phyloP scores from a whole-genome alignment of 1,140 invertebrate species.

The Leptopilina boulardi region DNA sequence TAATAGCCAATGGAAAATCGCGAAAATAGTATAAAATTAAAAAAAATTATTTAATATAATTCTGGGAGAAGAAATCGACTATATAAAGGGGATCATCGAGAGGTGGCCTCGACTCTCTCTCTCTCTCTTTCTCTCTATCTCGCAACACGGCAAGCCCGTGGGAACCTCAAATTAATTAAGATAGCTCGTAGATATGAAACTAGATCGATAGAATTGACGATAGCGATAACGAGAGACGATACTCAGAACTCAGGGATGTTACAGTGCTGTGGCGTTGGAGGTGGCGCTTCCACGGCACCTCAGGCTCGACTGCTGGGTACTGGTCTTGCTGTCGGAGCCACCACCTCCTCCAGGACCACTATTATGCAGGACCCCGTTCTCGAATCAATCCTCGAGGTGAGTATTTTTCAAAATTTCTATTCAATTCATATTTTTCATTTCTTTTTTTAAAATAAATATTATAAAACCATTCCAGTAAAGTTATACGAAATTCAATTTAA shows the following conservation, averaged over 20 bases:
- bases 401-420: slow-evolving; percentile 36
- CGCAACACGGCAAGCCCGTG: slow-evolving; percentile 17
- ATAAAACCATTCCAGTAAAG: too few species aligned
- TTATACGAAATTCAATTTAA: too few species aligned
- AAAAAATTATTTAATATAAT: not conserved
- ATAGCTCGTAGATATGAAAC: slow-evolving; percentile 64
- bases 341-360: slow-evolving; percentile 68
- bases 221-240: slow-evolving; percentile 58
- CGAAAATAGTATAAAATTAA: not conserved
- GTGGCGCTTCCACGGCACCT: slow-evolving; percentile 74
- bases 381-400: slow-evolving; percentile 74
- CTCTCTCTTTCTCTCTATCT: not conserved
- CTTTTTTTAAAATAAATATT: too few species aligned
- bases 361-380: slow-evolving; percentile 74
- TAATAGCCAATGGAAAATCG: not conserved
- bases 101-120: slow-evolving; percentile 9
- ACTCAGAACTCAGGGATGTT: slow-evolving; percentile 65
- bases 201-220: slow-evolving; percentile 63
- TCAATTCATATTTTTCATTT: not conserved
- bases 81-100: not conserved
- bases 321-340: slow-evolving; percentile 68
- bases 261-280: slow-evolving; percentile 76
- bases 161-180: slow-evolving; percentile 66
- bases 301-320: slow-evolving; percentile 72
- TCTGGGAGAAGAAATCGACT: not conserved